Base-by-base conservation (phyloP, 53 echinoderm and acorn worm species). In the Arbacia lixula region DNA sequence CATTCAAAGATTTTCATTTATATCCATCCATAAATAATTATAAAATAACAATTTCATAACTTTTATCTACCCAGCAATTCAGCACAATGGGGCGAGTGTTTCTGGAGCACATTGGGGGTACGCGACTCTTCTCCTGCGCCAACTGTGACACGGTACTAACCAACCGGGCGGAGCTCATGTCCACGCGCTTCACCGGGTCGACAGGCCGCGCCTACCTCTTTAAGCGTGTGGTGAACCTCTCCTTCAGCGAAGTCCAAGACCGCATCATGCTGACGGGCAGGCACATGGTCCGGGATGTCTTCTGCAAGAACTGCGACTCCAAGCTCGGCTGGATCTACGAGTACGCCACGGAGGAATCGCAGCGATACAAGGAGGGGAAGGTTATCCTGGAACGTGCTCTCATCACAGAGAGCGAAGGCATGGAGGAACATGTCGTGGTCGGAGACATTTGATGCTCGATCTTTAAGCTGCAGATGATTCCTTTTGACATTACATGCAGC, bases 251-350 rank as follows among this genome's bases (percentile, higher is more conserved):
- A 30, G 95, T 95, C 37, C 95, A 95, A 72, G 95, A 95, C 66
- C 81, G 95, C 43, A 87, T 95, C 69, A 95, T 95, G 95, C 85
- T 95, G 53, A 95, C 95, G 2, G 95, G 95, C 4, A 64, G 95
- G 30, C 95, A 95, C 87, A 95, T 95, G 88, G 95, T 95, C 35
- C 91, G 95, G 10, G 95, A 95, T 55, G 95, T 95, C 14, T 95
- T 93, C 84, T 95, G 95, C 64, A 95, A 95, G 73, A 93, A 93
- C 81, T 95, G 95, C 53, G 93, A 95, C 77, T 84, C 93, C 14
- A 95, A 95, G 52, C 86, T 95, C 5, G 95, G 95, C 38, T 95
- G 95, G 95, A 95, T 95, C 71, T 95, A 95, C 62, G 95, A 95
- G 60, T 95, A 93, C 89, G 95, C 95, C 26, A 93, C 93, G 6